These are phyloP conservation scores for Pelagia noctiluca DNA, from an alignment of 30 jellyfish, hydroid and myxozoan species.

Conservation along the genomic window DNA sequence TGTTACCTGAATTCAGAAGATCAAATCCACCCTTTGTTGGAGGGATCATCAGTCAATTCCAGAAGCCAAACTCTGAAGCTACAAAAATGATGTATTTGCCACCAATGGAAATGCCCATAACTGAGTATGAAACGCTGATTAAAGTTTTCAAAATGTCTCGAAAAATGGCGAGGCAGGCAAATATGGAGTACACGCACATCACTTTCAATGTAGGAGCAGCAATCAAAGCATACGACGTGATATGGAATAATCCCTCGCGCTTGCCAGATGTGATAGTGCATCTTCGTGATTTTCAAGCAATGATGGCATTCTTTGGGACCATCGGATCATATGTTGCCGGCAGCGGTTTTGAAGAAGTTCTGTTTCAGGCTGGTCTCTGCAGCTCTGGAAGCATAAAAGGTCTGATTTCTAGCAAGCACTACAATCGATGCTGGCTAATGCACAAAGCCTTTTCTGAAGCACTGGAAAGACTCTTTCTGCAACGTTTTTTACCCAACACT, in stretches of 20 bases:
- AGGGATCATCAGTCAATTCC: neutral
- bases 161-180: slow-evolving; percentile 16
- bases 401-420: slow-evolving; percentile 19
- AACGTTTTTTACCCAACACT: neutral
- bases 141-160: slow-evolving; percentile 12
- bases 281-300: slow-evolving; percentile 12
- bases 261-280: neutral
- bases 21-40: slow-evolving; percentile 43
- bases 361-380: slow-evolving; percentile 4
- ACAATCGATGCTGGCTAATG: slow-evolving; percentile 44
- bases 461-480: slow-evolving; percentile 29
- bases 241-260: slow-evolving; percentile 20
- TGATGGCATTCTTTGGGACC: neutral
- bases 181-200: slow-evolving; percentile 17
- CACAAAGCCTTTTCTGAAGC: slow-evolving; percentile 11
- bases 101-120: slow-evolving; percentile 4
- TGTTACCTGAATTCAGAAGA: slow-evolving; percentile 9
- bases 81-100: slow-evolving; percentile 27
- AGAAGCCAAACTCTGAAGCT: neutral
- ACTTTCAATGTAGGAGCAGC: slow-evolving; percentile 31
- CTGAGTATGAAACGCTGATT: slow-evolving; percentile 19
- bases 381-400: slow-evolving; percentile 16
- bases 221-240: slow-evolving; percentile 14
- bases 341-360: slow-evolving; percentile 16
- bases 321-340: neutral